Evolutionary conservation across 2,113 vertebrate species (phyloP), one percentile per base, ranked within the genome.

Genomic region (Oceanites oceanicus): DNA sequence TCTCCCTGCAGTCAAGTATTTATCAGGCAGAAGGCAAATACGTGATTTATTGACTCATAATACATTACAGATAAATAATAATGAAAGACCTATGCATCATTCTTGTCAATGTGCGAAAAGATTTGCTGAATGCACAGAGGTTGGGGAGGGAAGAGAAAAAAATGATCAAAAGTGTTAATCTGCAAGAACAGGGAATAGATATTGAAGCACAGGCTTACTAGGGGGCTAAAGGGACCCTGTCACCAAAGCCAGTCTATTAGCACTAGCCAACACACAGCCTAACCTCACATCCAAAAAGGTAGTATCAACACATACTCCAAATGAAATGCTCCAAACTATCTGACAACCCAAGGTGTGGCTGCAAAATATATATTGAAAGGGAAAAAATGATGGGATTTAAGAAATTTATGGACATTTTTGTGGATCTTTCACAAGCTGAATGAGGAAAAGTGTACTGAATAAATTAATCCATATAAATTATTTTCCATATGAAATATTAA

Each of bases 1-100:
- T 92, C 82, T 92, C 79, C 92, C 75, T 71, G 90, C 56, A 89
- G 94, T 45, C 92, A 93, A 88, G 77, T 70, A 74, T 92, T 96
- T 94, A 67, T 86, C 93, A 91, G 95, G 92, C 92, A 97, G 94
- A 88, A 94, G 44, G 44, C 72, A 96, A 96, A 97, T 77, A 82
- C 53, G 61, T 71, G 91, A 97, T 96, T 97, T 91, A 96, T 89
- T 80, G 95, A 88, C 94, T 89, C 76, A 86, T 87, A 88, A 93
- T 92, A 72, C 88, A 85, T 94, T 85, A 92, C 77, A 93, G 79
- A 95, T 96, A 94, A 95, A 92, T 96, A 97, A 95, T 93, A 94
- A 95, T 68, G 86, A 94, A 91, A 95, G 77, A 67, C 58, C 81
- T 49, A 95, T 96, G 50, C 93, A 94, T 96, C 93, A 92, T 93